phyloP scores from a whole-genome alignment of 2,888 invertebrate species.

The Athripsodes cinereus region DNA sequence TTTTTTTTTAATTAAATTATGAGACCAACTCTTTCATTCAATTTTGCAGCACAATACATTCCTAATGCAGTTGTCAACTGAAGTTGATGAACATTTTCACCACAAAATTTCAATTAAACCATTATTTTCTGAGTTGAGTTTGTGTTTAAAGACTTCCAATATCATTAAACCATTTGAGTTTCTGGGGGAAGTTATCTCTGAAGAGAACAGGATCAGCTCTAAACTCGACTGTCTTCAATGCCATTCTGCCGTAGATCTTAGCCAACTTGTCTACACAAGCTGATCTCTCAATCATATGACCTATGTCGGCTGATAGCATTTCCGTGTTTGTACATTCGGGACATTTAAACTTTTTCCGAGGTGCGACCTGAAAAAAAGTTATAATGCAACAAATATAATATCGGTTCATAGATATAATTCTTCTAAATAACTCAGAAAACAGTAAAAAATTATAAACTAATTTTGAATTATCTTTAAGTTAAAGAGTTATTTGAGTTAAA shows the following conservation, averaged over 20 bases:
- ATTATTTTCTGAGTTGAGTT: too few species aligned
- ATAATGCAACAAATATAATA: too few species aligned
- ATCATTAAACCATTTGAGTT: constrained; percentile 77
- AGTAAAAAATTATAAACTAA: too few species aligned
- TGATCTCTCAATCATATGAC: constrained; percentile 89
- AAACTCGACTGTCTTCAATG: constrained; percentile 83
- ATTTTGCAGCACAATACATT: too few species aligned
- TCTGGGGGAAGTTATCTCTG: constrained; percentile 76
- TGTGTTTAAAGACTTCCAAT: constrained; percentile 75
- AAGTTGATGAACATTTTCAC: not conserved
- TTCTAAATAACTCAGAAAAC: too few species aligned
- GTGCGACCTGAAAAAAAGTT: constrained; percentile 64
- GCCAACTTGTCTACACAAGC: constrained; percentile 81
- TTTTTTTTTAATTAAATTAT: too few species aligned
- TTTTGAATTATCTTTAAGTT: too few species aligned
- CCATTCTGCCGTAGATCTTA: constrained; percentile 79
- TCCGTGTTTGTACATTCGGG: constrained; percentile 91
- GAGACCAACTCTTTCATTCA: too few species aligned
- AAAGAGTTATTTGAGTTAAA: too few species aligned
- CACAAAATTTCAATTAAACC: not conserved
- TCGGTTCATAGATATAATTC: too few species aligned
- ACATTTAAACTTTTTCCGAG: constrained; percentile 95
- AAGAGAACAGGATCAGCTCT: constrained; percentile 93
- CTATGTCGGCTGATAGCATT: constrained; percentile 87
- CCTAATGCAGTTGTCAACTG: too few species aligned